Base-by-base conservation (phyloP, 2,113 vertebrate species). In the Sakesphorus luctuosus region DNA sequence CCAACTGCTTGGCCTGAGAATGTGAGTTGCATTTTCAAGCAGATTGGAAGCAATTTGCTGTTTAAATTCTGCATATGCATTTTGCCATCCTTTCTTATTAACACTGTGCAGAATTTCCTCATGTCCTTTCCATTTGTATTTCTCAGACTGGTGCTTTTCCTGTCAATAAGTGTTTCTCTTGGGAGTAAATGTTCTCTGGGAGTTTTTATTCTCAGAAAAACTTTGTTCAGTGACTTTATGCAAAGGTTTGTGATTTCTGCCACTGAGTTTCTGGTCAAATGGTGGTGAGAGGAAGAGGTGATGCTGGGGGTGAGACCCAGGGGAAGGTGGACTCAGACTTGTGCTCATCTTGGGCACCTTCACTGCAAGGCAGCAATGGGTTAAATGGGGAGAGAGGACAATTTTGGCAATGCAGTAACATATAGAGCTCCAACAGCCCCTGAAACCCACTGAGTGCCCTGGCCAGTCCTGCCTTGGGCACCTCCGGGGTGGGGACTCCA, bases 41-140 rank as follows among this genome's bases (percentile, higher is more conserved):
- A 10, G 74, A 52, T 55, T 23, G 15, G 26, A 76, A 85, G 55
- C 14, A 35, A 91, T 96, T 95, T 95, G 93, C 31, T 76, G 93
- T 96, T 79, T 9, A 89, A 81, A 93, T 90, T 71, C 33, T n/a
- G 66, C 2, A 4, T 62, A 71, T 2, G 1, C 28, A 2, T 80
- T 69, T 80, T 80, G 74, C 81, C 49, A 2, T 8, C 18, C 63
- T 28, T 25, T 25, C 65, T 6, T 69, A 66, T 38, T 8, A 50
- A 3, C 74, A 7, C 78, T 6, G 46, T 17, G 40, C 80, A 29
- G 66, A 38, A 29, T 44, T 71, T 71, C 53, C 24, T n/a, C 6
- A 0, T 18, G 61, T 66, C 47, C 76, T 40, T 31, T n/a, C 66
- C 9, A 0, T 26, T 9, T 35, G 38, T 4, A 0, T 33, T n/a